Base-by-base conservation (phyloP, 2,888 invertebrate genomes). In the Tetrapedia diversipes region DNA sequence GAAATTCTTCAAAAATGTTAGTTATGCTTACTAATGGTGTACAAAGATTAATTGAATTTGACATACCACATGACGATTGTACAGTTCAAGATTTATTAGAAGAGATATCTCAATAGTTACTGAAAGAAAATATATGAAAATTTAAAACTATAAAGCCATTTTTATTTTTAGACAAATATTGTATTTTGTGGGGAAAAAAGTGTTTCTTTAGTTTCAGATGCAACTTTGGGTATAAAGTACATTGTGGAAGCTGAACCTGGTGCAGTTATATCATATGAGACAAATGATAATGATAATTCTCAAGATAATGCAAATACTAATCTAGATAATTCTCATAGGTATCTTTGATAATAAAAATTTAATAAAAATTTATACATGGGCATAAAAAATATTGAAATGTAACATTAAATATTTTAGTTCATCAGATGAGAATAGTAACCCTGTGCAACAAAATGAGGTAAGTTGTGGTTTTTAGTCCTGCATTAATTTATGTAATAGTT, bases 21-120 rank as follows among this genome's bases (percentile, higher is more conserved):
- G 96, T 96, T 47, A 94, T 96, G 81, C 92, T 96, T 66, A 94
- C 95, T 85, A 95, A 94, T 79, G 96, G 96, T 16, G 96, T 96
- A 92, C 96, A 96, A 91, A 94, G 96, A 88, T 93, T 96, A 75
- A 96, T 96, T 66, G 96, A 96, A 11, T 96, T 96, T 89, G 96
- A 96, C 67, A 93, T 96, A 84, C 96, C 96, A 8, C 95, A 95
- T 87, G 96, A 96, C 90, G 95, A 95, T 79, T 96, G 96, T 91
- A 96, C 96, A 0, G 95, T 96, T 65, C 95, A 96, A 90, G 96
- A 96, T 92, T 94, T 96, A 81, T 92, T 96, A 73, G 96, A 96
- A 90, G 96, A 96, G 93, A 95, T 95, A 59, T 32, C 43, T 67
- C 37, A 34, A 61, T 29, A n/a, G 16, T n/a, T n/a, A 24, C 19